Conservation (phyloP, 2,888 invertebrate genomes). For the Ophioninae sp. region DNA sequence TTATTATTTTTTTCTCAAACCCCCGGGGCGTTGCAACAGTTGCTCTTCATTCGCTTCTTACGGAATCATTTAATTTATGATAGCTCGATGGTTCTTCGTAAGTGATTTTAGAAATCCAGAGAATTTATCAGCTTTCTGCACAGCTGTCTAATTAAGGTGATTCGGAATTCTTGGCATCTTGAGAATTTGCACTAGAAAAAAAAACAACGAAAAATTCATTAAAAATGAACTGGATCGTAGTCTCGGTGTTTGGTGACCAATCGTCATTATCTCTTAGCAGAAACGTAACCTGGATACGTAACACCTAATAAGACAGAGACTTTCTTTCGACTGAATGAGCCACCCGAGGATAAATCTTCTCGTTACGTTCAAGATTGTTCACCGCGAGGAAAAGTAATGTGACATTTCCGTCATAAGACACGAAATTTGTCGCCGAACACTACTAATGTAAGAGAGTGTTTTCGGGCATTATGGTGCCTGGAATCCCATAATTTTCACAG, state of each 20-base stretch:
- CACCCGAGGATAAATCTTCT: slow-evolving; percentile 46
- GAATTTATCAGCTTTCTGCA: slow-evolving; percentile 5
- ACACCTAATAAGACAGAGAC: slow-evolving; percentile 45
- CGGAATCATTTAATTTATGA: neutral
- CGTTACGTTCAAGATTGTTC: slow-evolving; percentile 23
- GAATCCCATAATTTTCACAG: slow-evolving; percentile 23
- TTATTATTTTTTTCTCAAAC: neutral
- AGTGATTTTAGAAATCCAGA: slow-evolving; percentile 33
- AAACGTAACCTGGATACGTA: slow-evolving; percentile 18
- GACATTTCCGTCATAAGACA: slow-evolving; percentile 51
- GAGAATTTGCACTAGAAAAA: neutral
- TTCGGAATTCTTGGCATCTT: neutral
- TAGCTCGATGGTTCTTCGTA: slow-evolving; percentile 17
- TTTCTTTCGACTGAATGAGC: slow-evolving; percentile 46
- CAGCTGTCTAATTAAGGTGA: slow-evolving; percentile 17
- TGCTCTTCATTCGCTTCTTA: neutral
- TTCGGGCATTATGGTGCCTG: slow-evolving; percentile 19
- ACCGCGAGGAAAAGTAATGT: slow-evolving; percentile 24
- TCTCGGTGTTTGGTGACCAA: slow-evolving; percentile 34
- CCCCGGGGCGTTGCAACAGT: neutral
- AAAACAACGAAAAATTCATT: slow-evolving; percentile 11
- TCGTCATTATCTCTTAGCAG: slow-evolving; percentile 34
- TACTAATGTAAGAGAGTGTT: slow-evolving; percentile 32
- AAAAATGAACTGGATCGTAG: slow-evolving; percentile 40
- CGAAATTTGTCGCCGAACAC: slow-evolving; percentile 46